Conservation (phyloP, 2,888 invertebrate species). For the Platerodrilus igneus region DNA sequence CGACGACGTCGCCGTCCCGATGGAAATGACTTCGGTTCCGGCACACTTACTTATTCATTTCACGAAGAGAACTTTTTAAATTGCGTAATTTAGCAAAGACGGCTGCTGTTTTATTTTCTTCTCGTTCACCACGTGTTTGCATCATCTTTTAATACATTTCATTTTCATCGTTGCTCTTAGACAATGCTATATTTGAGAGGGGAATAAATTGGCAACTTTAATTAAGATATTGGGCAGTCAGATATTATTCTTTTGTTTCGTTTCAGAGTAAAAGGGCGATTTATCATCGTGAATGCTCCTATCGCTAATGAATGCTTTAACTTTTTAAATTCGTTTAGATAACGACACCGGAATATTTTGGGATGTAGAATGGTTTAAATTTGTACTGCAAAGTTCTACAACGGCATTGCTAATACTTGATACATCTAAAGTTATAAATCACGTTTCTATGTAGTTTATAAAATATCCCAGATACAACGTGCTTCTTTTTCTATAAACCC, state of each 20-base stretch:
- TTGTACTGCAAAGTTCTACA: too few relatives aligned
- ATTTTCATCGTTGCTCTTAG: constrained; percentile 39
- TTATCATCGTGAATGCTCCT: constrained; percentile 44
- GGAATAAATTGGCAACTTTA: constrained; percentile 52
- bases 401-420: too few relatives aligned
- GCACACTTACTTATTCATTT: constrained; percentile 49
- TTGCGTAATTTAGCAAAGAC: constrained; percentile 49
- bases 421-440: too few relatives aligned
- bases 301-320: constrained; percentile 49
- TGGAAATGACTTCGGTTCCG: constrained; percentile 44
- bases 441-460: too few relatives aligned
- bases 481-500: too few relatives aligned
- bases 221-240: constrained; percentile 51
- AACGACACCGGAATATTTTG: constrained; percentile 11
- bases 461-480: too few relatives aligned
- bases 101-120: constrained; percentile 41
- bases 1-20: constrained; percentile 46
- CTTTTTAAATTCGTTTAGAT: constrained; percentile 34
- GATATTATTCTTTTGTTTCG: constrained; percentile 50
- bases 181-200: constrained; percentile 29
- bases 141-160: constrained; percentile 37
- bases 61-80: constrained; percentile 51
- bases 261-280: constrained; percentile 41
- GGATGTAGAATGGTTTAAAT: too few relatives aligned
- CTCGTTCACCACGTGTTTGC: constrained; percentile 27